A percentile compares a stretch with the other conserved stretches of the same genome.
Evolutionary conservation across 1,140 invertebrate species (phyloP).

Genomic region (Drosophila saltans): DNA sequence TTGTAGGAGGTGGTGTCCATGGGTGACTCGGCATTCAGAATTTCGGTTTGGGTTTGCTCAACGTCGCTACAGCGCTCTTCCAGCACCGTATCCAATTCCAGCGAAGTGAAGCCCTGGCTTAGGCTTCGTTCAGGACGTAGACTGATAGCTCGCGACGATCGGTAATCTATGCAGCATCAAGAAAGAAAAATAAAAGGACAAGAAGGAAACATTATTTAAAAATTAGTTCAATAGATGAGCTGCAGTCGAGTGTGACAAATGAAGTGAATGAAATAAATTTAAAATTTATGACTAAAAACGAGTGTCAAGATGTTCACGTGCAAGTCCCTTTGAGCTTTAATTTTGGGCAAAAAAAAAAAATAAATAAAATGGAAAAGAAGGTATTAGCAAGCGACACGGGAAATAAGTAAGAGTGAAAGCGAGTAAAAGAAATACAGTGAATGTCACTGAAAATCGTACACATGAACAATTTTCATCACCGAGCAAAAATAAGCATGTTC

Average conservation of each 20-base stretch:
- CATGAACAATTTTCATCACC: no score
- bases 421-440: no score
- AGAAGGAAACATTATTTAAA: not conserved
- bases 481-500: no score
- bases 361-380: no score
- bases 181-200: not conserved
- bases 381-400: no score
- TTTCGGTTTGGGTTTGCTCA: slow-evolving; percentile 86
- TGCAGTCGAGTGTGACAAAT: not conserved
- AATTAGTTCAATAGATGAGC: not conserved
- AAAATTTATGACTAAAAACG: not conserved
- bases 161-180: slow-evolving; percentile 78
- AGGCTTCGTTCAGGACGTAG: slow-evolving; percentile 87
- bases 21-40: slow-evolving; percentile 77
- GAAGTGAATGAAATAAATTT: not conserved
- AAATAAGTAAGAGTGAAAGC: no score
- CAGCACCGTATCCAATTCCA: slow-evolving; percentile 91
- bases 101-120: slow-evolving; percentile 87
- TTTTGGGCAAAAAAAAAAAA: no score
- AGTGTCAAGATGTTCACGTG: not conserved
- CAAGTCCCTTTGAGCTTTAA: not conserved
- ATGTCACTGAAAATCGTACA: no score
- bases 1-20: slow-evolving; percentile 78
- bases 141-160: slow-evolving; percentile 87
- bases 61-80: slow-evolving; percentile 90